Evolutionary conservation across 1,140 invertebrate genomes (phyloP).

Genomic region (Riptortus pedestris): DNA sequence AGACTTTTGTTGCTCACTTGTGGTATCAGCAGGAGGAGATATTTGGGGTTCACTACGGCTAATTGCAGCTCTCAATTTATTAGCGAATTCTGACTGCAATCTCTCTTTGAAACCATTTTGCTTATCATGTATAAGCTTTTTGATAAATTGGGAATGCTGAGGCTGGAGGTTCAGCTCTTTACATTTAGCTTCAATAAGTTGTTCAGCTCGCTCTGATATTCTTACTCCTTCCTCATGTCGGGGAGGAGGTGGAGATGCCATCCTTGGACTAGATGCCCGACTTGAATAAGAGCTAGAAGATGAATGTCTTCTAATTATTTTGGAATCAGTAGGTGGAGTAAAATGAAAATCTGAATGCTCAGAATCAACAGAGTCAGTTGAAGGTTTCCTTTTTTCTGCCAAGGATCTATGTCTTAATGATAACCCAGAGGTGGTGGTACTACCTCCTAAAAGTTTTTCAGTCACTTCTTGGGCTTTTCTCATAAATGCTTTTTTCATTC

Average conservation of each 20-base stretch:
- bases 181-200: conserved; percentile 21
- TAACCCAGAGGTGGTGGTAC: conserved; percentile 2
- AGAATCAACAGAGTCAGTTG: conserved; percentile 32
- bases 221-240: neutral
- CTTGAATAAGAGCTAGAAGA: conserved; percentile 71
- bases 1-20: neutral
- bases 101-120: conserved; percentile 25
- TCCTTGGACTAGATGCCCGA: conserved; percentile 43
- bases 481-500: conserved; percentile 34
- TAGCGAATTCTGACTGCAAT: conserved; percentile 24
- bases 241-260: conserved; percentile 1
- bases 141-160: conserved; percentile 30
- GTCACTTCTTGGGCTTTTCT: conserved; percentile 42
- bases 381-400: conserved; percentile 27
- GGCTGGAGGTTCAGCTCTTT: conserved; percentile 37
- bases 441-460: conserved; percentile 42
- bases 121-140: conserved; percentile 25
- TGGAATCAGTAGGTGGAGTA: conserved; percentile 54
- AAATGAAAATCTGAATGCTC: conserved; percentile 32
- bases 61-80: conserved; percentile 18
- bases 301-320: conserved; percentile 64
- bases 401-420: conserved; percentile 16
- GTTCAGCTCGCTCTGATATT: conserved; percentile 23
- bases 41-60: neutral
- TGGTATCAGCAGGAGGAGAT: neutral